phyloP scores from a whole-genome alignment of 23 tunicate genomes.

The Ciona savignyi region DNA sequence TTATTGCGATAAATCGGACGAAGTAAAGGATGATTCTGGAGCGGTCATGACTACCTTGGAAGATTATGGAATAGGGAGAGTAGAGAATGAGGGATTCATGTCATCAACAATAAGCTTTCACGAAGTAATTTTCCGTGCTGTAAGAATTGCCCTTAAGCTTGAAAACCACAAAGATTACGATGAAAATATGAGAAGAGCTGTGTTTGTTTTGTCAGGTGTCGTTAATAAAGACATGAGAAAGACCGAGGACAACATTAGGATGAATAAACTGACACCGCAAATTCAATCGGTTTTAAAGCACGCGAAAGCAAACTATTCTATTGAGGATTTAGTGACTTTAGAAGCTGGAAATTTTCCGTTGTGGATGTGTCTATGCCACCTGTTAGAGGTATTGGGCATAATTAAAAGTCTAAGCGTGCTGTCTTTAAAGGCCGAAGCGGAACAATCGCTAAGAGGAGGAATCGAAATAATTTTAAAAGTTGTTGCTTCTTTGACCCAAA shows the following conservation, averaged over 20 bases:
- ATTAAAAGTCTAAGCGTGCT: conserved; percentile 7
- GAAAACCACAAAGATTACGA: not conserved
- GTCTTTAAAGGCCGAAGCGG: conserved; percentile 2
- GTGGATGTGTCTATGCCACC: conserved; percentile 12
- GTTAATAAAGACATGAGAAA: conserved; percentile 12
- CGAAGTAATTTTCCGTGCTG: conserved; percentile 6
- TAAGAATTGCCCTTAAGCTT: not conserved
- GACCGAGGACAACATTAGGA: conserved; percentile 1
- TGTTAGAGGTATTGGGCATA: conserved; percentile 9
- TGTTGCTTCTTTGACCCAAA: not conserved
- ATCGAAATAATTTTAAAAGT: not conserved
- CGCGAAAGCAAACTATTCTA: not conserved
- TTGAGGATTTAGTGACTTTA: not conserved
- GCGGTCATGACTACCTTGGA: not conserved
- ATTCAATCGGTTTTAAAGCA: conserved; percentile 1
- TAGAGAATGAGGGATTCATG: not conserved
- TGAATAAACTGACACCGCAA: conserved; percentile 19
- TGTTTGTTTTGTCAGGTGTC: not conserved
- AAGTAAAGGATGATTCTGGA: not conserved
- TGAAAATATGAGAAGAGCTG: not conserved
- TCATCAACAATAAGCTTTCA: not conserved
- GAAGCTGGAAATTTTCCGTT: not conserved
- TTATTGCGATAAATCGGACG: conserved; percentile 2
- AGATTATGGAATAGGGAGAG: conserved; percentile 2
- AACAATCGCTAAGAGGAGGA: not conserved